Conservation (phyloP, 2,888 invertebrate species). For the Spisula solida region DNA sequence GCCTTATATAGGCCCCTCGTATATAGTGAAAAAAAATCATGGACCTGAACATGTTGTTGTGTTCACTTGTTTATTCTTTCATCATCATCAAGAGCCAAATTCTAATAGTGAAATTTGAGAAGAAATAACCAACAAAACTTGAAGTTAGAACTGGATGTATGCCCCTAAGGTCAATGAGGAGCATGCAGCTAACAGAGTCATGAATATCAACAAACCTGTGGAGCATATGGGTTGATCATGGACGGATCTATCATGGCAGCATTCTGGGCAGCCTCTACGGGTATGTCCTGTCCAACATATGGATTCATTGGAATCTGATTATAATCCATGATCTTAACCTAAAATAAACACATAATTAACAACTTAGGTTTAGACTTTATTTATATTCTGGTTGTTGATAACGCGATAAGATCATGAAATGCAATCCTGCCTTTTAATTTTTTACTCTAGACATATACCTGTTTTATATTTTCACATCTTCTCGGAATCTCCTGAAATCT, state of each 20-base stretch:
- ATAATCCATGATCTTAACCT: slow-evolving; percentile 56
- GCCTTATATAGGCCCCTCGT: too few species aligned
- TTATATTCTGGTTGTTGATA: too few species aligned
- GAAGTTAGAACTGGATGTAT: too few species aligned
- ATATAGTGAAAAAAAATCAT: neutral
- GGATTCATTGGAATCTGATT: slow-evolving; percentile 62
- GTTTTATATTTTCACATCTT: too few species aligned
- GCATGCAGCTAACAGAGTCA: too few species aligned
- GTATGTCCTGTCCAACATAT: slow-evolving; percentile 68
- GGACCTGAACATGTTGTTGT: neutral
- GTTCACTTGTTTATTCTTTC: neutral
- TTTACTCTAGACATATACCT: too few species aligned
- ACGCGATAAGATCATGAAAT: too few species aligned
- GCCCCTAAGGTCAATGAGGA: too few species aligned
- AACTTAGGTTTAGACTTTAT: neutral
- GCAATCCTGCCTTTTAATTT: too few species aligned
- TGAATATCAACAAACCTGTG: slow-evolving; percentile 49
- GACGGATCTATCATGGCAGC: slow-evolving; percentile 69
- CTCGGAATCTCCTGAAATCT: too few species aligned
- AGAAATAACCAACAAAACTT: too few species aligned
- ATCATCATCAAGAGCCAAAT: neutral
- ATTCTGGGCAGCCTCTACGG: slow-evolving; percentile 56
- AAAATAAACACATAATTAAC: neutral
- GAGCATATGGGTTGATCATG: slow-evolving; percentile 71
- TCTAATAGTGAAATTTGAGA: neutral